phyloP scores from a whole-genome alignment of 2,888 invertebrate genomes.

The Cerceris rybyensis region DNA sequence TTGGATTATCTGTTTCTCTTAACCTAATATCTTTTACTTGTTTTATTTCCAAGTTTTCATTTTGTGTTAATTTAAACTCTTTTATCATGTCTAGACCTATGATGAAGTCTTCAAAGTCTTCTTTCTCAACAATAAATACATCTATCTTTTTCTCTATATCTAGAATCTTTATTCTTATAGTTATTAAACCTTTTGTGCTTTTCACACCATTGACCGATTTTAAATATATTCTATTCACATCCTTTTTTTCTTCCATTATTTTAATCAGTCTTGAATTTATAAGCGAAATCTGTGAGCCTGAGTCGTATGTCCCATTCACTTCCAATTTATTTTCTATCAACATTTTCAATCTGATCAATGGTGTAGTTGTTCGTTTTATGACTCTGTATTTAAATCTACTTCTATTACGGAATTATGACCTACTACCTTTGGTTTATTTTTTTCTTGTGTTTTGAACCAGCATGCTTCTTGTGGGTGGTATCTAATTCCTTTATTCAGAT shows the following conservation, averaged over 20 bases:
- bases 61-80: too few species aligned
- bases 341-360: conserved; percentile 7
- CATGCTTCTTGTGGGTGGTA: too few species aligned
- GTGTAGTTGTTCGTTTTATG: conserved; percentile 58
- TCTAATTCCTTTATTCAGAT: too few species aligned
- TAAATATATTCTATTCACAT: conserved; percentile 47
- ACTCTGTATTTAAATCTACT: conserved; percentile 39
- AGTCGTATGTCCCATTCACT: too few species aligned
- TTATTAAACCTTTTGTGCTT: conserved; percentile 46
- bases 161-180: too few species aligned
- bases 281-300: too few species aligned
- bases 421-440: too few species aligned
- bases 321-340: conserved; percentile 43
- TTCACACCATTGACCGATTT: conserved; percentile 62
- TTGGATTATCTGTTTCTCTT: neutral
- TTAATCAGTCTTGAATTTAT: conserved; percentile 55
- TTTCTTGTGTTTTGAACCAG: too few species aligned
- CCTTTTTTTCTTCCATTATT: conserved; percentile 33
- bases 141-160: too few species aligned
- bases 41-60: conserved; percentile 48
- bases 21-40: neutral
- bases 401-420: conserved; percentile 43
- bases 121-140: too few species aligned
- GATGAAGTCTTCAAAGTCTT: too few species aligned
- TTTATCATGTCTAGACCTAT: conserved; percentile 57